Percentiles rank a stretch among this genome's conserved stretches.
These are phyloP conservation scores for Nephrotoma appendiculata DNA, from an alignment of 2,888 invertebrate genomes.

Conservation along the genomic window DNA sequence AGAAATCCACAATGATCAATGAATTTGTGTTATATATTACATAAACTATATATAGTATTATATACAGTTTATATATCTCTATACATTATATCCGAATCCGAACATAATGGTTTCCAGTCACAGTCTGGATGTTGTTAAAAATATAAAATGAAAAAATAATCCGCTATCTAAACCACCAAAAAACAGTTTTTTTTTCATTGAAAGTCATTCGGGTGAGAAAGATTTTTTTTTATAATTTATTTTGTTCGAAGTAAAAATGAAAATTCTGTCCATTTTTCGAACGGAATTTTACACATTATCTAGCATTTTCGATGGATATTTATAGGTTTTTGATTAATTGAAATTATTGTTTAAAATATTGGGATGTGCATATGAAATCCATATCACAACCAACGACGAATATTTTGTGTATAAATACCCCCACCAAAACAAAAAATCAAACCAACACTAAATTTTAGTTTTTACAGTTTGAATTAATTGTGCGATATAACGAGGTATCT, in stretches of 20 bases:
- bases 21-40: not conserved
- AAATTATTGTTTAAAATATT: not conserved
- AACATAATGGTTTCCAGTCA: not conserved
- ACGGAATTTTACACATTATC: not conserved
- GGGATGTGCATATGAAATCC: not conserved
- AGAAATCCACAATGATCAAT: not conserved
- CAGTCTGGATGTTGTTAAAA: not conserved
- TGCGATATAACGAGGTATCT: not conserved
- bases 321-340: not conserved
- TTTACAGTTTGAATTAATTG: not conserved
- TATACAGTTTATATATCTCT: too few relatives aligned
- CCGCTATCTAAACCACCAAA: not conserved
- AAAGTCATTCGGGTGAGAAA: not conserved
- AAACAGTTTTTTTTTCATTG: not conserved
- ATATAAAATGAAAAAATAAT: not conserved
- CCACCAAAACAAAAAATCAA: not conserved
- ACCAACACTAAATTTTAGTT: not conserved
- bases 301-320: not conserved
- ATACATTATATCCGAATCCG: not conserved
- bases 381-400: not conserved
- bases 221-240: not conserved
- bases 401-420: too few relatives aligned
- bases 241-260: not conserved
- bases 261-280: not conserved
- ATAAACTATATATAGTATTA: too few relatives aligned